Percentiles rank a stretch among this genome's conserved stretches.
Evolutionary conservation across 30 jellyfish, hydroid and myxozoan species (phyloP).

Genomic region (Rhopilema esculentum): DNA sequence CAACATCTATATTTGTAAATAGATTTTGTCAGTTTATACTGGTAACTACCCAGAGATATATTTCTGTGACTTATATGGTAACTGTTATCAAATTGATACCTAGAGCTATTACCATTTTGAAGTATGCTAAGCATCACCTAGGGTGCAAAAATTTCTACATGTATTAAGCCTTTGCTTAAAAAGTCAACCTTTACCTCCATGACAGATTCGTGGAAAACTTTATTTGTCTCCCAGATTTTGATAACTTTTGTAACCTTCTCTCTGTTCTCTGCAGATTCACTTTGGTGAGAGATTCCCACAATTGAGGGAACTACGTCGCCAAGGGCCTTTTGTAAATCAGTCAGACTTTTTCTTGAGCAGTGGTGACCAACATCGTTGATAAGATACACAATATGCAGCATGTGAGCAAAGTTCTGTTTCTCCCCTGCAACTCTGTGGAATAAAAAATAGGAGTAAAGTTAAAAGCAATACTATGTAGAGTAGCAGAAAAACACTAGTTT

Average conservation of each 20-base stretch:
- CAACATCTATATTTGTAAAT: too few relatives aligned
- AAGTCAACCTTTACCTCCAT: conserved; percentile 78
- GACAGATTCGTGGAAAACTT: conserved; percentile 67
- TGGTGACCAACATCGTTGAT: conserved; percentile 94
- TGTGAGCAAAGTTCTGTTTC: conserved; percentile 67
- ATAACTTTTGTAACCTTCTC: conserved; percentile 82
- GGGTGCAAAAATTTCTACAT: too few relatives aligned
- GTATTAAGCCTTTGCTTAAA: too few relatives aligned
- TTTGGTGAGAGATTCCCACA: conserved; percentile 77
- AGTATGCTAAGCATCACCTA: too few relatives aligned
- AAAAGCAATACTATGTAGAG: too few relatives aligned
- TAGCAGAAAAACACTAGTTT: too few relatives aligned
- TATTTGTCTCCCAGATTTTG: conserved; percentile 94
- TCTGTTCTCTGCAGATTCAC: conserved; percentile 75
- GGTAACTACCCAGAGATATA: too few relatives aligned
- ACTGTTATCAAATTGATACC: too few relatives aligned
- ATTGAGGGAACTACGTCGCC: conserved; percentile 78
- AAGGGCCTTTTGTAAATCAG: conserved; percentile 80
- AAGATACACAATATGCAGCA: conserved; percentile 85
- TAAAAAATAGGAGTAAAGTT: neutral
- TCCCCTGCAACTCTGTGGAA: conserved; percentile 54
- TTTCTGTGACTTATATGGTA: too few relatives aligned
- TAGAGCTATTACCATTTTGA: too few relatives aligned
- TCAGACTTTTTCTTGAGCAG: conserved; percentile 83
- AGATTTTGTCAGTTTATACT: too few relatives aligned